A percentile compares a stretch with the other conserved stretches of the same genome.
These are phyloP conservation scores for Cherax quadricarinatus DNA, from an alignment of 1,140 invertebrate species.

Conservation along the genomic window DNA sequence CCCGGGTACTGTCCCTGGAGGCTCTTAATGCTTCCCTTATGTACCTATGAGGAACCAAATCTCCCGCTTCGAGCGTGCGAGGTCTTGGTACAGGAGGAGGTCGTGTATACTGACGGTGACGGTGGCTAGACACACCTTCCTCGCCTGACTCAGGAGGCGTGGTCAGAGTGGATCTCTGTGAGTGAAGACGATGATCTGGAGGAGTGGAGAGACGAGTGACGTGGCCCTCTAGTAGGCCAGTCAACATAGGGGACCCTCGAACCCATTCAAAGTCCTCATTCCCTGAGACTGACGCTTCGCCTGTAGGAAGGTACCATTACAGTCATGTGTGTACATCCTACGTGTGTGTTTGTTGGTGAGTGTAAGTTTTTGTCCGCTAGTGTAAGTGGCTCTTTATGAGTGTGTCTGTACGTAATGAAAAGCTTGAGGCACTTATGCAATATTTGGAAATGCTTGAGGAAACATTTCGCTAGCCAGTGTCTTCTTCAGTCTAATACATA, in stretches of 20 bases:
- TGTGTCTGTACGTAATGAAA: not conserved
- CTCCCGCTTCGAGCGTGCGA: conserved; percentile 55
- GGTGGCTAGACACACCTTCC: conserved; percentile 16
- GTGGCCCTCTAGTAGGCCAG: conserved; percentile 62
- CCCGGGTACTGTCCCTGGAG: conserved; percentile 28
- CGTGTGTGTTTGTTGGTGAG: not conserved
- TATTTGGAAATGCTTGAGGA: too few relatives aligned
- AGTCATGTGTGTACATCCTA: not conserved
- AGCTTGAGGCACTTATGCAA: too few relatives aligned
- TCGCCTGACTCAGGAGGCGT: conserved; percentile 55
- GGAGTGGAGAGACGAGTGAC: conserved; percentile 68
- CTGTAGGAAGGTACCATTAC: conserved; percentile 36
- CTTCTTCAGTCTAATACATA: too few relatives aligned
- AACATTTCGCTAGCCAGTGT: too few relatives aligned
- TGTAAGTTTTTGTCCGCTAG: not conserved
- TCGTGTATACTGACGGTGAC: conserved; percentile 49
- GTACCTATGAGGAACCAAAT: conserved; percentile 41
- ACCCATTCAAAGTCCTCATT: conserved; percentile 68
- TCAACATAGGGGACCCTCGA: conserved; percentile 61
- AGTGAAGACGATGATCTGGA: conserved; percentile 55
- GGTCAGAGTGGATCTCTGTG: conserved; percentile 28
- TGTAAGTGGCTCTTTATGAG: not conserved
- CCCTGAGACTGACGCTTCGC: conserved; percentile 57
- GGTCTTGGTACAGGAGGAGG: conserved; percentile 65
- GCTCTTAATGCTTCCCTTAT: conserved; percentile 34